A percentile compares a stretch with the other conserved stretches of the same genome.
Evolutionary conservation across 2,888 invertebrate genomes (phyloP).

Genomic region (Plagodis pulveraria): DNA sequence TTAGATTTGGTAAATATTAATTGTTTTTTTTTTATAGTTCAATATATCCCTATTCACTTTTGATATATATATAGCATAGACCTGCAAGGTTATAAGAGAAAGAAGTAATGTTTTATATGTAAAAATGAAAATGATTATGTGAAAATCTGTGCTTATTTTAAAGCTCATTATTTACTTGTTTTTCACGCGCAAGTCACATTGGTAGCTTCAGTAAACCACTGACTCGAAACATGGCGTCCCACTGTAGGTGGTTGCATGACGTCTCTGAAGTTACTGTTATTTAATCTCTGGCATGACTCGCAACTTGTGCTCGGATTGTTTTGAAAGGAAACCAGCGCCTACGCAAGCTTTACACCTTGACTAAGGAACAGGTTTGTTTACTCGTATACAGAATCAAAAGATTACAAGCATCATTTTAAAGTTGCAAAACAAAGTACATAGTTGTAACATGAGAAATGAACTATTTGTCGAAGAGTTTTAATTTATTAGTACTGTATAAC

Average conservation of each 20-base stretch:
- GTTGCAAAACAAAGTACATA: neutral
- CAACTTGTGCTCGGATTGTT: slow-evolving; percentile 13
- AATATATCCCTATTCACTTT: too few species aligned
- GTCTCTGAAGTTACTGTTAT: neutral
- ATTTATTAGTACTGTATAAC: too few species aligned
- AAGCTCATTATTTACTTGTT: slow-evolving; percentile 18
- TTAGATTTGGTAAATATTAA: too few species aligned
- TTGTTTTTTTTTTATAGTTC: too few species aligned
- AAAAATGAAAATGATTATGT: too few species aligned
- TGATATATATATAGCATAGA: too few species aligned
- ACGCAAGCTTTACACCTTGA: slow-evolving; percentile 17
- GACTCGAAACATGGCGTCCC: slow-evolving; percentile 15
- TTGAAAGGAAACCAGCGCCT: slow-evolving; percentile 28
- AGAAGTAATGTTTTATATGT: too few species aligned
- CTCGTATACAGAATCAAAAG: slow-evolving; percentile 2
- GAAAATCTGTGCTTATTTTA: slow-evolving; percentile 34
- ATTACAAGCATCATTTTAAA: slow-evolving; percentile 4
- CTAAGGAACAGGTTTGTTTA: slow-evolving; percentile 23
- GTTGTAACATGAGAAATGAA: neutral
- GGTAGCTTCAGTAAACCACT: slow-evolving; percentile 41
- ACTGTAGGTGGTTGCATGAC: slow-evolving; percentile 15
- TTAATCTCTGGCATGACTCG: slow-evolving; percentile 19
- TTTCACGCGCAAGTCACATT: slow-evolving; percentile 33
- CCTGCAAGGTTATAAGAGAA: too few species aligned
- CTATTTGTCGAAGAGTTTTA: too few species aligned